Conservation (phyloP, 2,113 vertebrate genomes). For the Chitala chitala region DNA sequence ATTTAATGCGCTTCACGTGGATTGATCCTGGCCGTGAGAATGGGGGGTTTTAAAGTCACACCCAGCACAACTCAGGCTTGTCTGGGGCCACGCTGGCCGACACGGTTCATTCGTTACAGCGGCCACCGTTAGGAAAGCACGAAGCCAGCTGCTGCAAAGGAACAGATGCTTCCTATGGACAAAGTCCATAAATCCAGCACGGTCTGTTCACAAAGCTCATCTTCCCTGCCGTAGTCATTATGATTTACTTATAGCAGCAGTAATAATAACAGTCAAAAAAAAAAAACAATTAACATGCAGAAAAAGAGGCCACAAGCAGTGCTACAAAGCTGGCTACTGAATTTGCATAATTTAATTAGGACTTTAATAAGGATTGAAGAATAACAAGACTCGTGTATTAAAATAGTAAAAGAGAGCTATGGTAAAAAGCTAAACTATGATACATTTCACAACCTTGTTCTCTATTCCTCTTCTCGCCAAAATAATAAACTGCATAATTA, state of each 20-base stretch:
- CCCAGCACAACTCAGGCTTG: background rate
- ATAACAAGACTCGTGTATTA: background rate
- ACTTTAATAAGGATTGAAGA: background rate
- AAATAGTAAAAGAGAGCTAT: background rate
- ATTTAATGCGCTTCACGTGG: background rate
- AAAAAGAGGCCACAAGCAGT: too few relatives aligned
- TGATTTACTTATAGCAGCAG: background rate
- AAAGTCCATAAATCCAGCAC: slow-evolving; percentile 20
- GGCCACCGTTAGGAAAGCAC: background rate
- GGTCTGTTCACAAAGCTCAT: slow-evolving; percentile 3
- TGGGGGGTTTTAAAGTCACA: background rate
- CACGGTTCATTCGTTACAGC: background rate
- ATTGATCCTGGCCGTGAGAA: background rate
- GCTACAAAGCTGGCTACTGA: too few relatives aligned
- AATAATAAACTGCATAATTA: background rate
- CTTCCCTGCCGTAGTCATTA: background rate
- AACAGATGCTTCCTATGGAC: slow-evolving; percentile 9
- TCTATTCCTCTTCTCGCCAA: background rate
- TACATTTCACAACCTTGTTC: too few relatives aligned
- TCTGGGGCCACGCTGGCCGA: background rate
- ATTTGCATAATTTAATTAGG: background rate
- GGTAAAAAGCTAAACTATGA: background rate
- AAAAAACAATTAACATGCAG: too few relatives aligned
- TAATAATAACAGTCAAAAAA: too few relatives aligned
- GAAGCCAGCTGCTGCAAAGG: background rate